phyloP scores from a whole-genome alignment of 2,113 vertebrate species.

The Pluvianellus socialis region DNA sequence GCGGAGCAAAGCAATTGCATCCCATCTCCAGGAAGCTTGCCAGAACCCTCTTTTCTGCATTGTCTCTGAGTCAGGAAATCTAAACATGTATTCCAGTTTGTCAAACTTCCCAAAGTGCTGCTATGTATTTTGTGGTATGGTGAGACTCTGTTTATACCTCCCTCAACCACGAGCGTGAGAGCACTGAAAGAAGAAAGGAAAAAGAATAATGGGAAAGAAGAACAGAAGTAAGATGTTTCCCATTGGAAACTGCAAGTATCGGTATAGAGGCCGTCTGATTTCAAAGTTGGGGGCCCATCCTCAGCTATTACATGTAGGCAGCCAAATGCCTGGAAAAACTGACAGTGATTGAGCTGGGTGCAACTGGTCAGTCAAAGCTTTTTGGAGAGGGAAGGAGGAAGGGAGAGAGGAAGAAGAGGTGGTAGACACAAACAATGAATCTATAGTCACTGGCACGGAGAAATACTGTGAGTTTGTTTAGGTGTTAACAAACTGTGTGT shows the following conservation, averaged over 20 bases:
- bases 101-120: constrained; percentile 69
- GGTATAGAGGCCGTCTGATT: background rate
- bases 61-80: constrained; percentile 61
- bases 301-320: background rate
- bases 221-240: background rate
- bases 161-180: background rate
- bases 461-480: background rate
- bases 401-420: background rate
- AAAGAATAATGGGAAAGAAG: background rate
- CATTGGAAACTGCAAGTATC: background rate
- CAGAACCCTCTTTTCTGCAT: constrained; percentile 63
- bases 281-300: background rate
- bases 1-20: constrained; percentile 38
- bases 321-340: background rate
- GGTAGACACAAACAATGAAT: background rate
- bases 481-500: background rate
- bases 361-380: background rate
- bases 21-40: constrained; percentile 47
- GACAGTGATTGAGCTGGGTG: background rate
- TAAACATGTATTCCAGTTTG: constrained; percentile 69
- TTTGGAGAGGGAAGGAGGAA: background rate
- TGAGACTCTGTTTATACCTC: constrained; percentile 15
- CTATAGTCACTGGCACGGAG: background rate
- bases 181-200: background rate
- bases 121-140: constrained; percentile 60